Base-by-base conservation (phyloP, 2,113 vertebrate species). In the Athene noctua region DNA sequence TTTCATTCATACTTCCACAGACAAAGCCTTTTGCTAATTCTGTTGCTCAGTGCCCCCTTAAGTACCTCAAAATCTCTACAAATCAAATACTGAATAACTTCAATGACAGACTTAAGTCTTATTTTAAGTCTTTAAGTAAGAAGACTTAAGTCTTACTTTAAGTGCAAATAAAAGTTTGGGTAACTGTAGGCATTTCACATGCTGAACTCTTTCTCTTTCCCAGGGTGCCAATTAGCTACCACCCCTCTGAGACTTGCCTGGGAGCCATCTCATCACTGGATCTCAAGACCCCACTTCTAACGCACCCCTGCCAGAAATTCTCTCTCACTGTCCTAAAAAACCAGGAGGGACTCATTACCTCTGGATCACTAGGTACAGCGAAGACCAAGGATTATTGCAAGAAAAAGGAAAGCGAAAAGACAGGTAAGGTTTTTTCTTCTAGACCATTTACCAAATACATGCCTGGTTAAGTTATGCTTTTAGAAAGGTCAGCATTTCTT, bases 141-240 rank as follows among this genome's bases (percentile, higher is more conserved):
- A 40, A 40, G 40, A 40, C 40, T 40, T 40, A 40, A 40, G 40
- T 40, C 40, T 40, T 40, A 40, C 49, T 61, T 44, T 3, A 70
- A 78, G 63, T 15, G 23, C 47, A 91, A 84, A 68, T 67, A 55
- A 86, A 90, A 84, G 44, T 36, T 22, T 52, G 13, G 44, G 32
- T 78, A 49, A 68, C 1, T 3, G 49, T 4, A 63, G 26, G 57
- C 26, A 70, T 51, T 80, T 40, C 27, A 36, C 51, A 17, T 10
- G 55, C 66, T 58, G n/a, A 12, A 11, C 18, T 72, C 78, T 8
- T 58, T 47, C 54, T 73, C 66, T 38, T 82, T n/a, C 51, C 55
- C n/a, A 77, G 44, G 36, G 34, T 0, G 0, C 32, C 0, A 0
- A 29, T 32, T n/a, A 83, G n/a, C 52, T 26, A 9, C 23, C 30